A percentile compares a stretch with the other conserved stretches of the same genome.
phyloP scores from a whole-genome alignment of 2,888 invertebrate species.

The Hypolimnas misippus region DNA sequence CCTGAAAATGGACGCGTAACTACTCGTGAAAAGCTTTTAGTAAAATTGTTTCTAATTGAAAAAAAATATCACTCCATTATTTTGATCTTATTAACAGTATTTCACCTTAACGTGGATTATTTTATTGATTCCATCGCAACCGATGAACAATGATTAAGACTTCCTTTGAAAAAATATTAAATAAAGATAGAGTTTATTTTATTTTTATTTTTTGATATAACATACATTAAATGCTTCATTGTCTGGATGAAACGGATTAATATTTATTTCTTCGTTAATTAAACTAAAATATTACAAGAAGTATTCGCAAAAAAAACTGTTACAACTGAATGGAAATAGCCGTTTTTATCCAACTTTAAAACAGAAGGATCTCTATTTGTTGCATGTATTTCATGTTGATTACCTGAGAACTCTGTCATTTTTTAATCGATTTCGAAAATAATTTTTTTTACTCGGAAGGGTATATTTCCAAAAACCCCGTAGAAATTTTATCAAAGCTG shows the following conservation, averaged over 20 bases:
- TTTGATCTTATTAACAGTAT: constrained; percentile 3
- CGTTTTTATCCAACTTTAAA: no score
- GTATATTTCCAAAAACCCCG: no score
- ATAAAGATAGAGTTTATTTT: not conserved
- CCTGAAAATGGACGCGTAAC: not conserved
- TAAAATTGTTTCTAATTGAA: constrained; percentile 2
- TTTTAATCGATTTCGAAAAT: no score
- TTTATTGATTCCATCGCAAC: not conserved
- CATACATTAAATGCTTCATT: not conserved
- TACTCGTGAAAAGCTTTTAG: constrained; percentile 4
- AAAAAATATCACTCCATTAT: not conserved
- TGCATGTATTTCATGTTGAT: no score
- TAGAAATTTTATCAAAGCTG: no score
- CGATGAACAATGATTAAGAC: not conserved
- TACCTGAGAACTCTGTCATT: no score
- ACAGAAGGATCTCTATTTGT: no score
- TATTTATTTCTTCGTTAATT: not conserved
- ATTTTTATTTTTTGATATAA: not conserved
- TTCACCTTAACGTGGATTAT: not conserved
- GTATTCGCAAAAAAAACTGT: no score
- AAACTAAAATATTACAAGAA: no score
- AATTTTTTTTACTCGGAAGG: no score
- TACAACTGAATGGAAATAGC: no score
- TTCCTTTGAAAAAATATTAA: not conserved
- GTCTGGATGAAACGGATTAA: not conserved